These are phyloP conservation scores for Malacoctenus gilli DNA, from an alignment of 2,797 vertebrate species.

Conservation along the genomic window DNA sequence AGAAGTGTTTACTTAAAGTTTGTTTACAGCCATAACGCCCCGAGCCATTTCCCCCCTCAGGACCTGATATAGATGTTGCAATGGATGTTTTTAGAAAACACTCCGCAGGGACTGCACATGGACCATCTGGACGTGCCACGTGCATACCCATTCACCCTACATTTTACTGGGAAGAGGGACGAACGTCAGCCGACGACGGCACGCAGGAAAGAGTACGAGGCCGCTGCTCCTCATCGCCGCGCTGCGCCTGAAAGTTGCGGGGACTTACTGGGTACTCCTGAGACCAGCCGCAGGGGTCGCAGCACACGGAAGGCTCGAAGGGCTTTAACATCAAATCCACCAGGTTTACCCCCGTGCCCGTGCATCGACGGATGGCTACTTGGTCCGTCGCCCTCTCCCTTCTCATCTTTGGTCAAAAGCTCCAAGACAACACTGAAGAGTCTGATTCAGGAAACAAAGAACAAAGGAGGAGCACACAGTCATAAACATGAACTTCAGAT, in stretches of 20 bases:
- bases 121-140: conserved; percentile 59
- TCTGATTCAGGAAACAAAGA: conserved; percentile 50
- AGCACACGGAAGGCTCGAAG: conserved; percentile 98
- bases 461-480: neutral
- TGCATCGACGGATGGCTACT: conserved; percentile 74
- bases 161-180: too few relatives aligned
- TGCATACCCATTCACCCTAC: conserved; percentile 21
- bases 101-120: conserved; percentile 51
- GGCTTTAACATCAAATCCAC: conserved; percentile 99
- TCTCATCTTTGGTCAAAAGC: conserved; percentile 97
- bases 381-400: conserved; percentile 75
- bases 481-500: neutral
- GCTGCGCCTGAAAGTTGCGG: neutral
- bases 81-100: conserved; percentile 33
- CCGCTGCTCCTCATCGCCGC: neutral
- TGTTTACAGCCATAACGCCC: conserved; percentile 23
- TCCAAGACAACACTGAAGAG: conserved; percentile 99
- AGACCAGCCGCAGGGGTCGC: conserved; percentile 97
- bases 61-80: conserved; percentile 49
- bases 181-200: neutral
- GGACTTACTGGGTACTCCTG: conserved; percentile 98
- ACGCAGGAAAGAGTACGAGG: neutral
- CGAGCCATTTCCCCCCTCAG: conserved; percentile 43
- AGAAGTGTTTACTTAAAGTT: conserved; percentile 29
- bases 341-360: conserved; percentile 92